Evolutionary conservation across 2,113 vertebrate species (phyloP).

Genomic region (Colossoma macropomum): DNA sequence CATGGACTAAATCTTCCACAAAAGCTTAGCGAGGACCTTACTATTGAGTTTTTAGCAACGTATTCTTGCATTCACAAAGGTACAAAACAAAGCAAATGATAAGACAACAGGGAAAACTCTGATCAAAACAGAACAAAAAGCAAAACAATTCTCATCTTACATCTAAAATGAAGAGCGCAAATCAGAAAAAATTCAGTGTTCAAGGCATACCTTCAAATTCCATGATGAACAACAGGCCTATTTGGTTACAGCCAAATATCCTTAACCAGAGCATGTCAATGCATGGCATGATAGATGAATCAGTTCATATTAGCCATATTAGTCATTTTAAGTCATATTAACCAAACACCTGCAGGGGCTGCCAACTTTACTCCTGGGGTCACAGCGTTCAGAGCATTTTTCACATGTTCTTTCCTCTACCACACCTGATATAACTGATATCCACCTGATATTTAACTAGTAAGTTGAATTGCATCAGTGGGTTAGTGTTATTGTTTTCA

Average conservation of each 20-base stretch:
- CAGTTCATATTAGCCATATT: neutral
- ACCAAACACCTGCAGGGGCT: neutral
- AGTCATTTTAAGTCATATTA: neutral
- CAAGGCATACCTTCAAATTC: neutral
- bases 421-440: too few species aligned
- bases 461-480: too few species aligned
- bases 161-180: too few species aligned
- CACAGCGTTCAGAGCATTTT: too few species aligned
- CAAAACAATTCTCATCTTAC: too few species aligned
- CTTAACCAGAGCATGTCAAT: neutral
- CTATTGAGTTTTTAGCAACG: too few species aligned
- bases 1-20: slow-evolving; percentile 14
- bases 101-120: too few species aligned
- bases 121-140: too few species aligned
- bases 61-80: neutral
- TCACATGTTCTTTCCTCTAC: too few species aligned
- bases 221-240: neutral
- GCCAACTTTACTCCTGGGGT: neutral
- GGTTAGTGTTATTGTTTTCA: too few species aligned
- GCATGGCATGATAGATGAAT: neutral
- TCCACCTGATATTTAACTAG: too few species aligned
- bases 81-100: too few species aligned
- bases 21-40: neutral
- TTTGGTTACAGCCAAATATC: neutral
- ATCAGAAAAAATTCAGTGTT: neutral